Evolutionary conservation across 2,888 invertebrate genomes (phyloP), one percentile per base, ranked within the genome.

Genomic region (Myathropa florea): DNA sequence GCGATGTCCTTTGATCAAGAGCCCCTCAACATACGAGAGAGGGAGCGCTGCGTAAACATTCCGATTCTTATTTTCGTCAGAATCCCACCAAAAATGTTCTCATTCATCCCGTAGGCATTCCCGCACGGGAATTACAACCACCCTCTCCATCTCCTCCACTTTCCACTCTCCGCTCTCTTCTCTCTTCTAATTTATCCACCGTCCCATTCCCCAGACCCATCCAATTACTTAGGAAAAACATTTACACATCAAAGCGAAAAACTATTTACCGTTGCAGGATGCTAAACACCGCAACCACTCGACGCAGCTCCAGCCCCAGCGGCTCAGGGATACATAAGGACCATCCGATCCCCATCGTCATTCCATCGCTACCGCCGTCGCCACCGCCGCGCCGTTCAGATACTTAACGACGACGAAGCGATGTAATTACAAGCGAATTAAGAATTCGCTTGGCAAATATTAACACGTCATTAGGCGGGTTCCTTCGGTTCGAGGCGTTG

Each of bases 401-500:
- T 46, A 46, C 23, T 26, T n/a, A 59, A 26, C 24, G 39, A 46
- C 18, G 24, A 23, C 12, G 23, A 4, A 23, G 59, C 64, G 39
- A 75, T 75, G 55, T 78, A 78, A 70, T 70, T 78, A 78, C 30
- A 18, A 63, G 28, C 14, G 63, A 78, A 78, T 78, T 70, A 78
- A 26, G 70, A 55, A 70, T 78, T 70, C 78, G 39, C 78, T 78
- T 70, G 26, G 70, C 63, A 78, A 78, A 78, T 64, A 78, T 61
- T 78, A 55, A 78, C 70, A 63, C 78, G 63, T 57, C 64, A 71
- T 78, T 78, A 70, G 61, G 33, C 24, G 26, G n/a, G 46, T 59
- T 36, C 46, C 59, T 65, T n/a, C n/a, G n/a, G n/a, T n/a, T n/a
- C n/a, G n/a, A n/a, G 60, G 30, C 23, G 24, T 21, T 18, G 39